These are phyloP conservation scores for Dinocampus coccinellae DNA, from an alignment of 2,888 invertebrate species.

Conservation along the genomic window DNA sequence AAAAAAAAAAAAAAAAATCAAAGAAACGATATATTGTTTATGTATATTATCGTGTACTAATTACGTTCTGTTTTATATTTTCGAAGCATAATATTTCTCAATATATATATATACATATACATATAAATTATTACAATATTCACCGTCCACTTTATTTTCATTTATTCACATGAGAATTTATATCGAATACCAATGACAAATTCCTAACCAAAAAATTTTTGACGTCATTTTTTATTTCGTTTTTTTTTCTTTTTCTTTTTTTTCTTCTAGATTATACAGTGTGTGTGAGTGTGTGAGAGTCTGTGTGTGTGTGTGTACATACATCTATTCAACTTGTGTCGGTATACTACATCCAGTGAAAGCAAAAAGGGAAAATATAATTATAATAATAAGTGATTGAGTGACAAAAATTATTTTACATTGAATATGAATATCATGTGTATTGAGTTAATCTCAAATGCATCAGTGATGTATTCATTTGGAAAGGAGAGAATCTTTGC, in stretches of 20 bases:
- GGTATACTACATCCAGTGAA: neutral
- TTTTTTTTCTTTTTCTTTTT: neutral
- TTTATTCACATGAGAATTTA: neutral
- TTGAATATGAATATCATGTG: conserved; percentile 40
- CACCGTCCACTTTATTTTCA: neutral
- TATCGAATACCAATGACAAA: neutral
- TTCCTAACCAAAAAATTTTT: neutral
- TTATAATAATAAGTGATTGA: neutral
- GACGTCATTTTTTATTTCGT: neutral
- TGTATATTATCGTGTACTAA: neutral
- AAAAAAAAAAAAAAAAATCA: no score
- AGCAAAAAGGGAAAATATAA: neutral
- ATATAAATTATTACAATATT: no score
- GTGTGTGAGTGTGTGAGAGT: neutral
- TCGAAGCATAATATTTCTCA: no score
- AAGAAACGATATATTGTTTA: neutral
- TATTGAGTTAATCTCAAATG: conserved; percentile 43
- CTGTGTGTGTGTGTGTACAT: neutral
- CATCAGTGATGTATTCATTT: conserved; percentile 50
- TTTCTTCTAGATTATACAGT: neutral
- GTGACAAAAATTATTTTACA: conserved; percentile 35
- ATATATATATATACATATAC: neutral
- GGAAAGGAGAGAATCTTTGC: conserved; percentile 51
- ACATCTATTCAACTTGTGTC: no score
- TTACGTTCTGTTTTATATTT: conserved; percentile 13